Evolutionary conservation across 2,888 invertebrate genomes (phyloP), one percentile per base, ranked within the genome.

Genomic region (Pteria penguin): DNA sequence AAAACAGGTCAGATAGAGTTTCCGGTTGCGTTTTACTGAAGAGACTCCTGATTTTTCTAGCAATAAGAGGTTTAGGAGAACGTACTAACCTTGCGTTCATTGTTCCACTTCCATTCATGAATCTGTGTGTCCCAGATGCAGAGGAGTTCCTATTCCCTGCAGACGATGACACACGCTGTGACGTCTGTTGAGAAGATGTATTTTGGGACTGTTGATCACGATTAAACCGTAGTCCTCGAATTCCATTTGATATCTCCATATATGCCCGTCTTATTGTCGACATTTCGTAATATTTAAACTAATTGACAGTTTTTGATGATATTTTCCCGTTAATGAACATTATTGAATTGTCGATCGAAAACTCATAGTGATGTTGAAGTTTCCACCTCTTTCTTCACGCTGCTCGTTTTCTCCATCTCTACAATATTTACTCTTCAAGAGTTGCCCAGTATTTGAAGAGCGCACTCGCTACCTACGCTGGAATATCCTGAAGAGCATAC

Each of bases 1-100:
- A 93, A 92, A 97, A 94, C 85, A 97, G 69, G 73, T 90, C 88
- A 22, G 82, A 70, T 14, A 88, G 85, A 5, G 84, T 85, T 4
- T 80, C 86, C 57, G 81, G 87, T 63, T 82, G 85, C 32, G 75
- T 76, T 32, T 79, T 78, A 11, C 87, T 87, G 72, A 86, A 88
- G 61, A 89, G 78, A 32, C 86, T 86, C 63, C 87, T 78, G 65
- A 89, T 86, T 74, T 88, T 85, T 70, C 85, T 74, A 24, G 86
- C 87, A 36, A 89, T 87, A 24, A 88, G 82, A 5, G 88, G 87
- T 62, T 89, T 89, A 31, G 88, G 88, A 22, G 88, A 89, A 14
- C 87, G 82, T 33, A 87, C 82, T 68, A 83, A 80, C 54, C 75
- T 81, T 31, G 74, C 74, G 52, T 75, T 68, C 52, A 69, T 67